Evolutionary conservation across 1,140 invertebrate genomes (phyloP), one percentile per base, ranked within the genome.

Genomic region (Drosophila mauritiana): DNA sequence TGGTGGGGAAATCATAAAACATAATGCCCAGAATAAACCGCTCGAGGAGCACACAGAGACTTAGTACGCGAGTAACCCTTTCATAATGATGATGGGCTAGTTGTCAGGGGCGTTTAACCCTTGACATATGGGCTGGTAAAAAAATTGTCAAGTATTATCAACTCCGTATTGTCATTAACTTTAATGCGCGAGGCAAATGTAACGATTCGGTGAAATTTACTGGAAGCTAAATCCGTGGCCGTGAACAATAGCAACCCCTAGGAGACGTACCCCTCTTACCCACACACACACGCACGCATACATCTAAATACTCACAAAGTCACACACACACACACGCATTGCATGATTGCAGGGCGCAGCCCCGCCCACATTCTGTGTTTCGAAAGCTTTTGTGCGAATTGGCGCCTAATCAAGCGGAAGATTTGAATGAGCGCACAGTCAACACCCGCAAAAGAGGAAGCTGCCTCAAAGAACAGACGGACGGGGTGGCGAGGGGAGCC

Each of bases 351-450:
- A 58, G 68, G 72, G 80, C 80, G 73, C 54, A 42, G 81, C 68
- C 42, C 74, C 85, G 85, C 85, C 85, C 85, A 90, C 69, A 76
- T 76, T 73, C 40, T 55, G 42, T 46, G 45, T 45, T 13, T 46
- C 55, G 40, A 70, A 57, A 72, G 68, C 68, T 78, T 80, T 79
- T 83, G 63, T 89, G 76, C 84, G 77, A 88, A 88, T 89, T 89
- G 89, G 80, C 89, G 84, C 78, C 89, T 91, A 91, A 91, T 91
- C 89, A 91, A 79, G 89, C 73, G 89, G 89, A 91, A 91, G 89
- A 91, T 91, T 91, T 91, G 84, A 91, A 91, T 91, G 84, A 82
- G 51, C 83, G 81, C 74, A 69, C 68, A 51, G 70, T 46, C 70
- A 72, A 83, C 75, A 83, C 80, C 80, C 80, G 69, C 72, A 67